phyloP scores from a whole-genome alignment of 2,888 invertebrate species.

The Pammene aurita region DNA sequence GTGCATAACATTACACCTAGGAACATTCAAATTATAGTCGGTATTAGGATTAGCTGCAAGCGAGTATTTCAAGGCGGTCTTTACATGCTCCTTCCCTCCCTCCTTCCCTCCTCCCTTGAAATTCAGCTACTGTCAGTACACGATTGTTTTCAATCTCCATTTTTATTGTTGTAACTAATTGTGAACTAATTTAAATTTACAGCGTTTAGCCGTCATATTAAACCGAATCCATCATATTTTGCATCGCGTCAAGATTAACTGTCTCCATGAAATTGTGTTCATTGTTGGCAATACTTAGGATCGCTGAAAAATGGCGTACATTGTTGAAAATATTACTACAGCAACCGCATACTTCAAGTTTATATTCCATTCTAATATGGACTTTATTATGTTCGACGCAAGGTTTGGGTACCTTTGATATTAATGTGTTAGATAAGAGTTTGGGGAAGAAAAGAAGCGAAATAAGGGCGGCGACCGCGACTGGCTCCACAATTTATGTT shows the following conservation, averaged over 20 bases:
- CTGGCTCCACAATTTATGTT: slow-evolving; percentile 63
- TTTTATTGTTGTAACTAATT: too few species aligned
- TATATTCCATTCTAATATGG: not conserved
- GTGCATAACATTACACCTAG: too few species aligned
- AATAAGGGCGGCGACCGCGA: slow-evolving; percentile 43
- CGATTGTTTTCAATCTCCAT: too few species aligned
- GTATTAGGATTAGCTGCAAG: too few species aligned
- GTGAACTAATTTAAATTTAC: not conserved
- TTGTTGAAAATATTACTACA: slow-evolving; percentile 44
- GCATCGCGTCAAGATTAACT: slow-evolving; percentile 39
- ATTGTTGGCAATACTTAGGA: slow-evolving; percentile 40
- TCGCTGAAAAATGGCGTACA: slow-evolving; percentile 45
- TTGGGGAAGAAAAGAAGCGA: not conserved
- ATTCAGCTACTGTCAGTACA: too few species aligned
- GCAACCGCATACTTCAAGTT: slow-evolving; percentile 37
- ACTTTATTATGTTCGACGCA: not conserved
- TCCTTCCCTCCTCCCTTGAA: too few species aligned
- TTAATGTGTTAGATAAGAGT: not conserved
- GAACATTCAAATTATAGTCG: too few species aligned
- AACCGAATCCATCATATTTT: slow-evolving; percentile 27
- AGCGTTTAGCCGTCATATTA: not conserved
- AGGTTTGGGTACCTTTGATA: not conserved
- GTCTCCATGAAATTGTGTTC: slow-evolving; percentile 41
- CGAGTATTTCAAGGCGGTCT: too few species aligned
- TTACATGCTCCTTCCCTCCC: too few species aligned